Percentiles rank a stretch among this genome's conserved stretches.
Evolutionary conservation across 1,140 invertebrate genomes (phyloP).

Genomic region (Antheraea pernyi): DNA sequence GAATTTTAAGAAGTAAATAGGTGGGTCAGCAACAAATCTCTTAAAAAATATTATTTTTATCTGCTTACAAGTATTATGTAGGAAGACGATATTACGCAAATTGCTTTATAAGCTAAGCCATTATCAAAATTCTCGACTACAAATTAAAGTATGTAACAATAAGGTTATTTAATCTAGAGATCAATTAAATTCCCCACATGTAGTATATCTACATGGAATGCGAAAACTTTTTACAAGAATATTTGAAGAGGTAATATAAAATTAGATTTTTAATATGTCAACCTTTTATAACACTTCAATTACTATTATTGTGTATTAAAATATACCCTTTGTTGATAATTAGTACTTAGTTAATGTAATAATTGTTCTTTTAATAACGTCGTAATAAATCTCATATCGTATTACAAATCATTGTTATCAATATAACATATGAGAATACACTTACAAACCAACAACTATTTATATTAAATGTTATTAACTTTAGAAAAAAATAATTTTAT

Average conservation of each 20-base stretch:
- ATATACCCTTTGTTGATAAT: background rate
- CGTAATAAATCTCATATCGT: no score
- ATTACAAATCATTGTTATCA: no score
- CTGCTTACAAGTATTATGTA: conserved; percentile 38
- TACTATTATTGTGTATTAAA: background rate
- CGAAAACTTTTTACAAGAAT: background rate
- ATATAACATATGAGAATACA: no score
- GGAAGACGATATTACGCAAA: conserved; percentile 46
- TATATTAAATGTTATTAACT: no score
- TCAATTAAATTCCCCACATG: background rate
- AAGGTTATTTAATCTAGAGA: background rate
- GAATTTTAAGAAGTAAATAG: conserved; percentile 28
- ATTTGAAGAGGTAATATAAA: background rate
- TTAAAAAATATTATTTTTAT: conserved; percentile 31
- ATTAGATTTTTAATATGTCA: background rate
- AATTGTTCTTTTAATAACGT: background rate
- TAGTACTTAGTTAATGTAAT: background rate
- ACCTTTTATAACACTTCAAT: background rate
- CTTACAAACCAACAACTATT: no score
- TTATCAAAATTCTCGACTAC: background rate
- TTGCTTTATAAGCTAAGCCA: conserved; percentile 7
- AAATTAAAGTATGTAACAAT: background rate
- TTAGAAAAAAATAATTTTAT: no score
- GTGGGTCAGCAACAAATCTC: conserved; percentile 42
- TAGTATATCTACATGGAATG: background rate